These are phyloP conservation scores for Triplophysa bombifrons DNA, from an alignment of 2,797 vertebrate species.

Conservation along the genomic window DNA sequence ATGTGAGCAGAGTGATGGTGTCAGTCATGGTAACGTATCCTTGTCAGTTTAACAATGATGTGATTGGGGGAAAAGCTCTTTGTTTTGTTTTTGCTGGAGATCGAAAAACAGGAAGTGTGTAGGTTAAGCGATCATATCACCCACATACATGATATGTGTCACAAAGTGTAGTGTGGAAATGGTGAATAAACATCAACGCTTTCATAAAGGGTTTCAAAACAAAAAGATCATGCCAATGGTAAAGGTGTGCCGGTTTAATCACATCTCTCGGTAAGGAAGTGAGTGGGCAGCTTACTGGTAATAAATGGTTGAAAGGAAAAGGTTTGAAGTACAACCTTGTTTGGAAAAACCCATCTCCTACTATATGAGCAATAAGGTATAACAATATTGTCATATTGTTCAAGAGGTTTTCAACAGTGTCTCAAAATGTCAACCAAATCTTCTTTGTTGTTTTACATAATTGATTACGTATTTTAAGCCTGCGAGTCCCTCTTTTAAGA, in stretches of 20 bases:
- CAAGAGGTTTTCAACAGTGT: not conserved
- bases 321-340: not conserved
- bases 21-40: conserved; percentile 37
- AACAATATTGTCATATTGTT: conserved; percentile 2
- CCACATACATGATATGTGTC: not conserved
- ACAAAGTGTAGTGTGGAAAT: not conserved
- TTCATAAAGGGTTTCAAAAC: not conserved
- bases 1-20: conserved; percentile 24
- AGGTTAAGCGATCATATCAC: conserved; percentile 3
- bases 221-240: not conserved
- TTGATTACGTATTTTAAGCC: no score
- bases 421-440: not conserved
- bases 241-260: not conserved
- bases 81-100: conserved; percentile 20
- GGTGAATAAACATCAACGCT: not conserved
- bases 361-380: conserved; percentile 9
- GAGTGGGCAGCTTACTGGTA: conserved; percentile 52
- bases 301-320: conserved; percentile 38
- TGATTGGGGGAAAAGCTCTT: not conserved
- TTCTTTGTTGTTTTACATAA: not conserved
- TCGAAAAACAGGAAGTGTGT: conserved; percentile 51
- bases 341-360: conserved; percentile 29
- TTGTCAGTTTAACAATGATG: conserved; percentile 15
- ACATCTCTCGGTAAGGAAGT: not conserved
- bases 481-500: no score